phyloP scores from a whole-genome alignment of 2,113 vertebrate genomes.

The Hiodon alosoides region DNA sequence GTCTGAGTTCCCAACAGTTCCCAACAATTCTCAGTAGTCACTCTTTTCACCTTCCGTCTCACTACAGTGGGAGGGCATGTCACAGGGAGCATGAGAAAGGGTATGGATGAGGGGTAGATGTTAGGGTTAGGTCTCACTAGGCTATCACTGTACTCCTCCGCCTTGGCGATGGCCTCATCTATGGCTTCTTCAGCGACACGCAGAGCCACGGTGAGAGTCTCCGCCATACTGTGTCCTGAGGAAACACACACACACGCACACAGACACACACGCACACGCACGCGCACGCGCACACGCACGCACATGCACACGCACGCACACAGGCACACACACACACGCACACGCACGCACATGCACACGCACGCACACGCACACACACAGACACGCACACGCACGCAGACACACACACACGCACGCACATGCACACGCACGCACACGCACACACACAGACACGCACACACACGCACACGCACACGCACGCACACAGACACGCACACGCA shows the following conservation, averaged over 20 bases:
- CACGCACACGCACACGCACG: too few relatives aligned
- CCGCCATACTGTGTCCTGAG: constrained; percentile 87
- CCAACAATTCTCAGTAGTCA: not conserved
- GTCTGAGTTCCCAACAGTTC: not conserved
- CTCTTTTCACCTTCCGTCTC: too few relatives aligned
- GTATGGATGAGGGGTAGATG: not conserved
- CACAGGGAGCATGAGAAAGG: not conserved
- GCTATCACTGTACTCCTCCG: constrained; percentile 85
- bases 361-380: too few relatives aligned
- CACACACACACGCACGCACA: too few relatives aligned
- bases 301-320: constrained; percentile 28
- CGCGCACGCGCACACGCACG: too few relatives aligned
- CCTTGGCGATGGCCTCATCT: constrained; percentile 91
- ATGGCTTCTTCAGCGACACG: constrained; percentile 94
- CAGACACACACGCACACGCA: too few relatives aligned
- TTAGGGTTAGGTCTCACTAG: constrained; percentile 62
- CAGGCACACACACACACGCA: not conserved
- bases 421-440: too few relatives aligned
- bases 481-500: too few relatives aligned
- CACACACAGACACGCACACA: too few relatives aligned
- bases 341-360: too few relatives aligned
- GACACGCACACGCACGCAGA: too few relatives aligned
- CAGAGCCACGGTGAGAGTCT: constrained; percentile 87
- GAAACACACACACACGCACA: constrained; percentile 21
- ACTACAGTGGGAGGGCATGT: too few relatives aligned